A percentile compares a stretch with the other conserved stretches of the same genome.
phyloP scores from a whole-genome alignment of 1,140 invertebrate species.

The Camponotus floridanus region DNA sequence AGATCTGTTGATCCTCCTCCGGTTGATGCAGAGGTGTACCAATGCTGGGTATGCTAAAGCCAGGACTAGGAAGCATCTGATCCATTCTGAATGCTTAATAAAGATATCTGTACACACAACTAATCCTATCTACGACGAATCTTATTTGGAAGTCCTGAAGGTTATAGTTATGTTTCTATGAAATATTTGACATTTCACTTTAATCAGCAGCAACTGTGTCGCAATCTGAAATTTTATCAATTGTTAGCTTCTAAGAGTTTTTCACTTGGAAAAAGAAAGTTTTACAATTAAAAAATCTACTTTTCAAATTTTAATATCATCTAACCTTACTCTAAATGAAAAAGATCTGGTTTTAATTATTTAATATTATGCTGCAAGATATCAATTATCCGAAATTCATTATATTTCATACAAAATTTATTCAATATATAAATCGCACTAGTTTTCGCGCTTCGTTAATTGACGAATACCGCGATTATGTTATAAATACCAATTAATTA shows the following conservation, averaged over 20 bases:
- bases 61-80: conserved; percentile 96
- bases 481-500: neutral
- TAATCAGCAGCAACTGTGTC: no score
- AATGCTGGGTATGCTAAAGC: conserved; percentile 95
- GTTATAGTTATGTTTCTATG: conserved; percentile 4
- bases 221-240: conserved; percentile 5
- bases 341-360: neutral
- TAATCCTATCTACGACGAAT: neutral
- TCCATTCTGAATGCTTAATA: conserved; percentile 88
- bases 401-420: neutral
- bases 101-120: neutral
- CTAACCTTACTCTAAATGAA: neutral
- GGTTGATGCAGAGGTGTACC: conserved; percentile 95
- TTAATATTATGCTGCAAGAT: neutral
- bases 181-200: neutral
- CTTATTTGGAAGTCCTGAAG: conserved; percentile 19
- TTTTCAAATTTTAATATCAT: neutral
- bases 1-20: conserved; percentile 95
- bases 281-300: neutral
- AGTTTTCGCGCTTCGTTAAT: neutral
- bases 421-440: neutral
- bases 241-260: neutral
- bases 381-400: neutral
- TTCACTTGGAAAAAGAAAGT: neutral
- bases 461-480: neutral